Evolutionary conservation across 1,140 invertebrate species (phyloP), one percentile per base, ranked within the genome.

Genomic region (Thaumatotibia leucotreta): DNA sequence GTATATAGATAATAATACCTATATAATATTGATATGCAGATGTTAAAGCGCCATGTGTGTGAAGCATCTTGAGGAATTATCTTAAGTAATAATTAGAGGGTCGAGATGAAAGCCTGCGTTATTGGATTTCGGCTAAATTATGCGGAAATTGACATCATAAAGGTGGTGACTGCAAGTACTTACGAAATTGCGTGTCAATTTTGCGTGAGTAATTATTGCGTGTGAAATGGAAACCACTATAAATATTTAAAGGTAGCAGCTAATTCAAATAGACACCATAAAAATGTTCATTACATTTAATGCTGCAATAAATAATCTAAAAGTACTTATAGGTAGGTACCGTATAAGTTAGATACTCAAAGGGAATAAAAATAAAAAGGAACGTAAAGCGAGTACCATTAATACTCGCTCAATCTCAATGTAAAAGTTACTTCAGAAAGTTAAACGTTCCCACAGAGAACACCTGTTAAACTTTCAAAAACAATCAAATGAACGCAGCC

Each of bases 1-100:
- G n/a, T n/a, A n/a, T n/a, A n/a, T n/a, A n/a, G n/a, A n/a, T n/a
- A n/a, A n/a, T n/a, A n/a, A n/a, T n/a, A n/a, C n/a, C n/a, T n/a
- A n/a, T n/a, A n/a, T n/a, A n/a, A n/a, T n/a, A n/a, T 54, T 24
- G 50, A 24, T 54, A 54, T 54, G 50, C 50, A 24, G 50, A 54
- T 54, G 22, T n/a, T n/a, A 24, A 23, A 23, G 50, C 20, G 23
- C 50, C 50, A 27, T 54, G 50, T 54, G 50, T 54, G 50, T 54
- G 50, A 11, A 24, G n/a, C 50, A 23, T 54, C 50, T 54, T 54
- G 4, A 54, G 50, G 23, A 54, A 54, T 54, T 54, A 54, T 54
- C 50, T 54, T 54, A 54, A 54, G 50, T 54, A n/a, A 54, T 54
- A 54, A 54, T 54, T 54, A 54, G 50, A 54, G 50, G 50, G 50